Base-by-base conservation (phyloP, 2,888 invertebrate genomes). In the Xylocampa areola region DNA sequence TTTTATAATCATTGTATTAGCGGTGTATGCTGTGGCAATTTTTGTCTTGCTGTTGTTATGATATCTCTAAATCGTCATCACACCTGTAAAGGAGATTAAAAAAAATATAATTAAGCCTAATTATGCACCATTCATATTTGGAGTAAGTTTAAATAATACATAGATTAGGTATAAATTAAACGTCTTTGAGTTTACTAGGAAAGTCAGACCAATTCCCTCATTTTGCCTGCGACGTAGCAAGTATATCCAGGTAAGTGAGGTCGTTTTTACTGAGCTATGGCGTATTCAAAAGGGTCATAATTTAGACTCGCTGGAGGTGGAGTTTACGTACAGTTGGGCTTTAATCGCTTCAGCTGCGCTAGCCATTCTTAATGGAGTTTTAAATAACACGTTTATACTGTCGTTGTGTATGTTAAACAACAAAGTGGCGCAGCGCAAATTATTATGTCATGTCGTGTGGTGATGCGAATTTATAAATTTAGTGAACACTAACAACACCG, bases 341-440 rank as follows among this genome's bases (percentile, higher is more conserved):
- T 49, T 67, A 67, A 55, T 55, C 61, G 61, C 54, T 61, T 50
- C 55, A 67, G 49, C 61, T 61, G 61, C 45, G 45, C 55, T 65
- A 61, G 65, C 61, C 48, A 48, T 60, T 64, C 45, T 48, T 66
- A 66, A 67, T 65, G 67, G 67, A 61, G 61, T 67, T 65, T 67
- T 61, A 67, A 67, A 67, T 66, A 66, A 48, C 47, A 66, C 49
- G 54, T 53, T 53, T 41, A 49, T 7, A 16, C 13, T 30, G 60
- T 36, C 59, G 52, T 66, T 49, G 39, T 49, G 66, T 37, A 17
- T 13, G 10, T 41, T 35, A 64, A 32, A 40, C 23, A 65, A 47
- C 44, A 40, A 32, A 37, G 51, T 51, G 52, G 40, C n/a, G 21
- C 8, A 30, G 29, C 23, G 33, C n/a, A 32, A 5, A 33, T 49